Base-by-base conservation (phyloP, 1,140 invertebrate species). In the Nasonia giraulti region DNA sequence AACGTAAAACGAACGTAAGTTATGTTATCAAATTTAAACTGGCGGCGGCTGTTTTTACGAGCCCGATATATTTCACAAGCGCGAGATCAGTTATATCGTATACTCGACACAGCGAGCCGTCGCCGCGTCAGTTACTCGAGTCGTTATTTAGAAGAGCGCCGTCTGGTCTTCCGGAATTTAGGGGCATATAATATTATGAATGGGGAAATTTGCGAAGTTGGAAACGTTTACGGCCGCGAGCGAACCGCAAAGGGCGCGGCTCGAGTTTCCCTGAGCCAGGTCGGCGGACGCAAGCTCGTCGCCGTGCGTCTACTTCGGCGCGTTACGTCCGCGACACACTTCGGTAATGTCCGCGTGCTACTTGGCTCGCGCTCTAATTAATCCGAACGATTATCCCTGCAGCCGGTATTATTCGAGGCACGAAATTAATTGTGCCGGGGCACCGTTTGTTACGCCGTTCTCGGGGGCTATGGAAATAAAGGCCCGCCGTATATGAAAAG, bases 341-440 rank as follows among this genome's bases (percentile, higher is more conserved):
- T 90, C 68, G 87, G 86, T 82, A 86, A 86, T 86, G 85, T 86
- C 83, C n/a, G 50, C 27, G 37, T 50, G 77, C 86, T 85, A 88
- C 89, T 88, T 87, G 40, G 40, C 40, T 44, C 40, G 0, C 86
- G 83, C 88, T 87, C 88, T 90, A 91, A 92, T 92, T 92, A 91
- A 91, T 91, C 89, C 87, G 88, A 91, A 91, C 89, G 90, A 92
- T 91, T 90, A 89, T 91, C 85, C 87, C n/a, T 7, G 55, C 87
- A 85, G 74, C 80, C 88, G 62, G 87, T 89, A 90, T 91, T 91
- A 91, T 92, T 91, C 87, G 87, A 88, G 88, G 89, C 88, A 86
- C 87, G 82, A 88, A 91, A 92, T 91, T 92, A 92, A 91, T 92
- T 91, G 89, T 88, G 86, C 85, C 83, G 23, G 31, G 75, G 20